Evolutionary conservation across 2,113 vertebrate species (phyloP).

Genomic region (Mus musculus): DNA sequence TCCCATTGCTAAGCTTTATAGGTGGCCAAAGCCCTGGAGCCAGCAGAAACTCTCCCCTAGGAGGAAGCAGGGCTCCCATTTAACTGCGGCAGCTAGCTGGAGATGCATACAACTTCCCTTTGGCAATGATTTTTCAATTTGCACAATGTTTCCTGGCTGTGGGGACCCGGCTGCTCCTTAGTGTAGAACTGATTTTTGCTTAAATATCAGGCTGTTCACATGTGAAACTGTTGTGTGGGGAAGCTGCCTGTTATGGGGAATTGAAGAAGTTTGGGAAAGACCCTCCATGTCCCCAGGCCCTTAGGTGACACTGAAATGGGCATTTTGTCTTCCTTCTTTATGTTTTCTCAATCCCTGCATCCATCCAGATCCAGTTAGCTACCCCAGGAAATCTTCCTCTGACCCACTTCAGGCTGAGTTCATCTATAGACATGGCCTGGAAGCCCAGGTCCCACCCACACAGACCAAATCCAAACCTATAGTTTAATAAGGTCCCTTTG

Average conservation of each 20-base stretch:
- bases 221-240: not conserved
- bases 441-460: not conserved
- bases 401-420: not conserved
- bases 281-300: not conserved
- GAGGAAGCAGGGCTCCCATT: conserved; percentile 57
- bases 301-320: rapidly evolving
- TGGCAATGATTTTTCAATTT: conserved; percentile 78
- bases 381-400: not conserved
- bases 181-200: not conserved
- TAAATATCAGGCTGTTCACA: not conserved
- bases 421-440: not conserved
- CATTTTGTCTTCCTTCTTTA: not conserved
- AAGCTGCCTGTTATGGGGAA: not conserved
- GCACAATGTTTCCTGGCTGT: conserved; percentile 69
- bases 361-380: not conserved
- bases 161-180: not conserved
- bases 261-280: not conserved
- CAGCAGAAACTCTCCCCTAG: conserved; percentile 74
- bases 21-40: conserved; percentile 66
- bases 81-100: conserved; percentile 53
- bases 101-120: conserved; percentile 73
- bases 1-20: conserved; percentile 77
- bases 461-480: not conserved
- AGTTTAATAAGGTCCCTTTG: not conserved
- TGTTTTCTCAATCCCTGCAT: not conserved